Evolutionary conservation across 2,888 invertebrate species (phyloP).

Genomic region (Octonoba sinensis): DNA sequence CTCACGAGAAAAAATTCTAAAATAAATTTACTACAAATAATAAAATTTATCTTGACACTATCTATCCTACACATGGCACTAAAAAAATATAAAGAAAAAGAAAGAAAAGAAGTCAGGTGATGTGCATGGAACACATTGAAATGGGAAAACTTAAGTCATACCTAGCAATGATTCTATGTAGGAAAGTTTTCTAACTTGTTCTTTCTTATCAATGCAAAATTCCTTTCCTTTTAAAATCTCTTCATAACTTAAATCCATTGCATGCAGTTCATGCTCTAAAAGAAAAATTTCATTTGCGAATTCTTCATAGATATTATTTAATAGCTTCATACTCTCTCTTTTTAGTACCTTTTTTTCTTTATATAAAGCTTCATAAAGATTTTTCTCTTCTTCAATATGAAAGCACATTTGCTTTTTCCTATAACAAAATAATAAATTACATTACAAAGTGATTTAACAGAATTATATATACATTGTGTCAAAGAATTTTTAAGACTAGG

Average conservation of each 20-base stretch:
- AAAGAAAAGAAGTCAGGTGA: no score
- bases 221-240: not conserved
- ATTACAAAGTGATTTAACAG: not conserved
- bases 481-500: no score
- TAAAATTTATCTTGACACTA: no score
- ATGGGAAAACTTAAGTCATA: not conserved
- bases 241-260: slow-evolving; percentile 4
- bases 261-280: slow-evolving; percentile 21
- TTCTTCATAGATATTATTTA: slow-evolving; percentile 44
- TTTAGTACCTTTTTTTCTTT: slow-evolving; percentile 38
- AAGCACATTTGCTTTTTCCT: slow-evolving; percentile 46
- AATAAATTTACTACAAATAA: no score
- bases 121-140: no score
- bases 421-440: not conserved
- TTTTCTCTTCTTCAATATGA: slow-evolving; percentile 37
- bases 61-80: no score
- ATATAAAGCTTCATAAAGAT: slow-evolving; percentile 20
- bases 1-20: no score
- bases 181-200: slow-evolving; percentile 13
- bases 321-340: slow-evolving; percentile 46
- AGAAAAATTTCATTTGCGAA: slow-evolving; percentile 31
- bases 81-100: no score
- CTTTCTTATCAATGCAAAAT: not conserved
- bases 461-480: no score
- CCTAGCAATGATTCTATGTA: slow-evolving; percentile 25